These are phyloP conservation scores for Drosophila lacertosa DNA, from an alignment of 1,140 invertebrate genomes.

Conservation along the genomic window DNA sequence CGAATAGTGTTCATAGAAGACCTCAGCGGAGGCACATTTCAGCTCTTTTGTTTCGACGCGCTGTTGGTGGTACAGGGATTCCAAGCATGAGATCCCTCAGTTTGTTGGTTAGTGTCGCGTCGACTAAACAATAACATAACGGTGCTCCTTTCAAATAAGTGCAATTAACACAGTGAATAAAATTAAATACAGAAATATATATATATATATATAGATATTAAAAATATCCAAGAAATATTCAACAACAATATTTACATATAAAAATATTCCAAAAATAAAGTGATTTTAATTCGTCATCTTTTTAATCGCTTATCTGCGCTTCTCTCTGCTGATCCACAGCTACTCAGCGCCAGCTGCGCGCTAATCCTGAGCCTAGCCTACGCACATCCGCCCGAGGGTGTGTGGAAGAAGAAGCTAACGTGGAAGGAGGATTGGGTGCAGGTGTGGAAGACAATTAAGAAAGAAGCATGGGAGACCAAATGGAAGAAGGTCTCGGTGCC, in stretches of 20 bases:
- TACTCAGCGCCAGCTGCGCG: conserved; percentile 83
- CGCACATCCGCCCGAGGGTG: conserved; percentile 87
- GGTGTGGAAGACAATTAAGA: conserved; percentile 90
- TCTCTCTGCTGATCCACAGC: conserved; percentile 48
- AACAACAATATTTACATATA: background rate
- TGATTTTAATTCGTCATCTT: conserved; percentile 9
- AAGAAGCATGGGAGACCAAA: conserved; percentile 87
- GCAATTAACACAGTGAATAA: conserved; percentile 10
- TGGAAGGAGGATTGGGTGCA: conserved; percentile 91
- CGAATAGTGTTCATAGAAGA: conserved; percentile 84
- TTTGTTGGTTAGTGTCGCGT: conserved; percentile 77
- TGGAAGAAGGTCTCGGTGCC: conserved; percentile 87
- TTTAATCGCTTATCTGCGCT: conserved; percentile 25
- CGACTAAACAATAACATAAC: background rate
- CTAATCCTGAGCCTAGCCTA: conserved; percentile 74
- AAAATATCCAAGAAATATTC: too few species aligned
- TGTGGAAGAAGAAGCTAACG: conserved; percentile 89
- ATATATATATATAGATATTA: background rate
- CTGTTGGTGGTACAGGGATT: conserved; percentile 77
- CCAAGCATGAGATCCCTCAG: conserved; percentile 83
- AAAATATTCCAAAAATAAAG: conserved; percentile 2
- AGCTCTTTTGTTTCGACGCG: conserved; percentile 80
- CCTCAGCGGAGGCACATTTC: conserved; percentile 83
- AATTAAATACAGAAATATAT: background rate
- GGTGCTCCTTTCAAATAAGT: conserved; percentile 16